phyloP scores from a whole-genome alignment of 1,140 invertebrate species.

The Drosophila tani region DNA sequence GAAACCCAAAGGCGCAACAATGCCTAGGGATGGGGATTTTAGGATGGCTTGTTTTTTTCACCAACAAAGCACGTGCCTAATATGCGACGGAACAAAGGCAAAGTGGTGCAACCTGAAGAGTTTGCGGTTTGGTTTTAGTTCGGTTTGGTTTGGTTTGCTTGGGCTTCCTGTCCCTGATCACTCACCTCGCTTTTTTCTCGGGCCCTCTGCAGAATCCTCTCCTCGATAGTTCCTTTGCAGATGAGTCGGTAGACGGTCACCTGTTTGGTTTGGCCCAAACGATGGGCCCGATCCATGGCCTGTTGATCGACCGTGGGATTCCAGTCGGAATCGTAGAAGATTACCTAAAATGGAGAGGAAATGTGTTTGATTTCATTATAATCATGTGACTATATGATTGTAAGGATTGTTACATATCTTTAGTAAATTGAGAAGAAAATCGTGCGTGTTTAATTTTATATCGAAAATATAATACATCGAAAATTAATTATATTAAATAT shows the following conservation, averaged over 20 bases:
- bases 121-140: slow-evolving; percentile 71
- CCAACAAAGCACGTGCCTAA: slow-evolving; percentile 78
- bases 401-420: too few species aligned
- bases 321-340: slow-evolving; percentile 99
- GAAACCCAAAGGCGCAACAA: slow-evolving; percentile 67
- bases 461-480: too few species aligned
- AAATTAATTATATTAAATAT: too few species aligned
- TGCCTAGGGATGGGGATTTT: slow-evolving; percentile 37
- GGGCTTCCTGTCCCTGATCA: slow-evolving; percentile 59
- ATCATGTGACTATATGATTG: too few species aligned
- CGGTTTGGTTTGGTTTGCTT: slow-evolving; percentile 46
- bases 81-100: slow-evolving; percentile 70
- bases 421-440: too few species aligned
- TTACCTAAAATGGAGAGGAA: slow-evolving; percentile 88
- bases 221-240: slow-evolving; percentile 96
- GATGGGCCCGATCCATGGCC: slow-evolving; percentile 96
- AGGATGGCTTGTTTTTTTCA: slow-evolving; percentile 44
- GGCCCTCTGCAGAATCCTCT: slow-evolving; percentile 94
- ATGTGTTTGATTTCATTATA: neutral
- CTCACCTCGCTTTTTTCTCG: slow-evolving; percentile 95
- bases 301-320: slow-evolving; percentile 98
- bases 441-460: too few species aligned
- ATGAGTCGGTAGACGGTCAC: slow-evolving; percentile 97
- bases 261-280: slow-evolving; percentile 94
- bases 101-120: slow-evolving; percentile 55